These are phyloP conservation scores for Enchytraeus crypticus DNA, from an alignment of 2,888 invertebrate genomes.

Conservation along the genomic window DNA sequence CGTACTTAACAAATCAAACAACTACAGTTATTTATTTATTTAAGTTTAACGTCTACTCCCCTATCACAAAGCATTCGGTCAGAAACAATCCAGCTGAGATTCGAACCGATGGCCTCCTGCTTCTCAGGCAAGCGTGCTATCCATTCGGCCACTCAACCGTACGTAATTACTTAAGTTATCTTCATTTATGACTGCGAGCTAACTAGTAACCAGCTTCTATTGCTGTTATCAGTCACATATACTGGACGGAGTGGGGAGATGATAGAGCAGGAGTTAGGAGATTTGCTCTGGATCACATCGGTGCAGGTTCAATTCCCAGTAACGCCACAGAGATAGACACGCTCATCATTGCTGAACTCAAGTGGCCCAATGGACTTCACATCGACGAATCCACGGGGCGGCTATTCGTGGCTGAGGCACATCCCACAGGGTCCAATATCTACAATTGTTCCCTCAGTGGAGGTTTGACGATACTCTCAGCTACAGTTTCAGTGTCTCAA, in stretches of 20 bases:
- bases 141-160: no score
- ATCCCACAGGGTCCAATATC: background rate
- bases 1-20: no score
- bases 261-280: slow-evolving; percentile 29
- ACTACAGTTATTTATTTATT: no score
- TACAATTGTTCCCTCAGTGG: background rate
- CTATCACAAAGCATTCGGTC: no score
- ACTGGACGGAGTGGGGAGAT: slow-evolving; percentile 32
- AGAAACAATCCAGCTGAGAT: no score
- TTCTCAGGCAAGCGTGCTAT: no score
- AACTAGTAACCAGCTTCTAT: background rate
- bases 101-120: no score
- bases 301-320: slow-evolving; percentile 8
- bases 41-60: no score
- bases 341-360: background rate
- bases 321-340: no score
- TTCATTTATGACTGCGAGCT: no score
- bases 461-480: background rate
- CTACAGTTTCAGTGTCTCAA: no score
- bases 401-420: background rate
- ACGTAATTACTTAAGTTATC: no score
- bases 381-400: background rate
- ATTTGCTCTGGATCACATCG: slow-evolving; percentile 32
- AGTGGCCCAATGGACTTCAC: background rate
- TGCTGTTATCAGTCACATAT: background rate